phyloP scores from a whole-genome alignment of 1,140 invertebrate species.

The Anoplolepis gracilipes region DNA sequence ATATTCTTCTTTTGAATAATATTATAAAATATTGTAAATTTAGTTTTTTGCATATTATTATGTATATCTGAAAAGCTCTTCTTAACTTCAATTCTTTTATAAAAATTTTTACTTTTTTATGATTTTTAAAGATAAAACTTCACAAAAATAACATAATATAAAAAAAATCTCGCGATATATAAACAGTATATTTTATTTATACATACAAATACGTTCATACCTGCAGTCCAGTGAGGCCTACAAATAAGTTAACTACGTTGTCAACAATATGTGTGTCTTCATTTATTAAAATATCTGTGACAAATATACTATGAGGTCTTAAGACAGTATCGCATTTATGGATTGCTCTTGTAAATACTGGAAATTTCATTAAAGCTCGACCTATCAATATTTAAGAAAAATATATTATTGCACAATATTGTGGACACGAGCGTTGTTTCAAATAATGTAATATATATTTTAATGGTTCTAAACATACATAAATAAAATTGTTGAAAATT shows the following conservation, averaged over 20 bases:
- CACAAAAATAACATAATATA: too few relatives aligned
- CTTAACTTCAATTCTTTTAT: too few relatives aligned
- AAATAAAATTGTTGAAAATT: too few relatives aligned
- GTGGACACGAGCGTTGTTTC: too few relatives aligned
- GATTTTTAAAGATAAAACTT: too few relatives aligned
- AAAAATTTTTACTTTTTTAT: too few relatives aligned
- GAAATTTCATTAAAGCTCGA: slow-evolving; percentile 87
- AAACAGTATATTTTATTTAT: neutral
- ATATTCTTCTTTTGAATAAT: neutral
- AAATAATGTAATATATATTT: too few relatives aligned
- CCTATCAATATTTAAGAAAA: slow-evolving; percentile 60
- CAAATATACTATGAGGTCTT: slow-evolving; percentile 91
- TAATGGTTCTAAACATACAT: too few relatives aligned
- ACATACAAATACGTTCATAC: too few relatives aligned
- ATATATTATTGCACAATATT: too few relatives aligned
- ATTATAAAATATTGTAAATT: neutral
- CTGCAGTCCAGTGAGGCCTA: slow-evolving; percentile 95
- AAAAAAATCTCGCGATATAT: neutral
- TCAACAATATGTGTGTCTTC: slow-evolving; percentile 91
- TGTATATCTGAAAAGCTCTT: too few relatives aligned
- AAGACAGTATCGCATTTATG: slow-evolving; percentile 90
- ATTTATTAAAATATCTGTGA: slow-evolving; percentile 93
- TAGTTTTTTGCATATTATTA: neutral
- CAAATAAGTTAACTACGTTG: slow-evolving; percentile 93
- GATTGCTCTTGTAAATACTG: slow-evolving; percentile 88